phyloP scores from a whole-genome alignment of 1,140 invertebrate genomes.

The Octopus sinensis region DNA sequence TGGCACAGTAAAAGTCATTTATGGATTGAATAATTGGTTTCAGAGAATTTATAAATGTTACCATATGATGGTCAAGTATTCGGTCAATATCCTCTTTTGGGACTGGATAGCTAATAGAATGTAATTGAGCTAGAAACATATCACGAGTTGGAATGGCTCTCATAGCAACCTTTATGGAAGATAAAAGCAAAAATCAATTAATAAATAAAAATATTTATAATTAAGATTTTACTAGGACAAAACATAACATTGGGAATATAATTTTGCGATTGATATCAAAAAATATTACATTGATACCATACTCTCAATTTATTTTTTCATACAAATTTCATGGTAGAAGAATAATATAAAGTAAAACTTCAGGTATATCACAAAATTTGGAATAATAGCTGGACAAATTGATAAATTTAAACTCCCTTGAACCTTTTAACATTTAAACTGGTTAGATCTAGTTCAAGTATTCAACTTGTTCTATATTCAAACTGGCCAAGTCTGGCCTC shows the following conservation, averaged over 20 bases:
- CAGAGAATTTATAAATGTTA: conserved; percentile 38
- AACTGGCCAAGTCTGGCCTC: too few species aligned
- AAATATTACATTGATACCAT: not conserved
- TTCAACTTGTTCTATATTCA: too few species aligned
- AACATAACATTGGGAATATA: not conserved
- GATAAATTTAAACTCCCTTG: too few species aligned
- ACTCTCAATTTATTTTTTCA: not conserved
- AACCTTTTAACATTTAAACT: too few species aligned
- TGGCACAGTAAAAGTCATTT: conserved; percentile 42
- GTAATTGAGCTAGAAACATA: conserved; percentile 41
- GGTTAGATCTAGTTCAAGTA: too few species aligned
- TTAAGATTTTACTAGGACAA: not conserved
- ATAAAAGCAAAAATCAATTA: conserved; percentile 17
- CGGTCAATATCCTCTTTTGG: conserved; percentile 28
- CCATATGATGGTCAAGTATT: conserved; percentile 42
- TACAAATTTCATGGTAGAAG: not conserved
- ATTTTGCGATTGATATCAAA: not conserved
- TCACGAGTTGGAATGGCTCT: conserved; percentile 48
- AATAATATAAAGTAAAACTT: not conserved
- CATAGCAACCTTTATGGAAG: conserved; percentile 44
- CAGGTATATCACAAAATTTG: too few species aligned
- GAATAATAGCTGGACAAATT: too few species aligned
- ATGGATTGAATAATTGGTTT: conserved; percentile 39
- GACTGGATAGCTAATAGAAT: conserved; percentile 19
- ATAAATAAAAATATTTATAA: not conserved